phyloP scores from a whole-genome alignment of 2,113 vertebrate genomes.

The Sakesphorus luctuosus region DNA sequence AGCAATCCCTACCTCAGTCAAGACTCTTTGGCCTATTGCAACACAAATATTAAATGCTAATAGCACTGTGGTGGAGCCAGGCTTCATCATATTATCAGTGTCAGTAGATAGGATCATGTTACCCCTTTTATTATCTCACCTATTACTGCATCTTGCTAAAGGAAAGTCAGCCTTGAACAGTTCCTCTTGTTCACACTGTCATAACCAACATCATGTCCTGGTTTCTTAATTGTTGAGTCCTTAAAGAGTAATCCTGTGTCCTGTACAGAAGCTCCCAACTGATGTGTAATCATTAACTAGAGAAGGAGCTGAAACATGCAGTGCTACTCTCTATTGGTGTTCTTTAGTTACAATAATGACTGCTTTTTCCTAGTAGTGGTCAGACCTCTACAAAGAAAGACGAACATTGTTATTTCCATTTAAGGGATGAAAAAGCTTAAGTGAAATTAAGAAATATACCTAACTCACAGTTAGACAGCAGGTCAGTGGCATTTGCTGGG shows the following conservation, averaged over 20 bases:
- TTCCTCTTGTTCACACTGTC: not conserved
- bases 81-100: not conserved
- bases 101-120: not conserved
- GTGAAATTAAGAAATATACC: not conserved
- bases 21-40: not conserved
- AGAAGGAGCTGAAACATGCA: not conserved
- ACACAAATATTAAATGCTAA: not conserved
- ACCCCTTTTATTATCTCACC: not conserved
- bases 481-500: not conserved
- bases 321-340: not conserved
- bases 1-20: not conserved
- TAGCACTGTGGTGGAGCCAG: not conserved
- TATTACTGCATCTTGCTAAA: not conserved
- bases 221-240: not conserved
- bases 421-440: not conserved
- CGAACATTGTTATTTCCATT: not conserved
- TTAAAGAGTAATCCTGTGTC: not conserved
- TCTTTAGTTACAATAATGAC: not conserved
- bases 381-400: not conserved
- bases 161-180: not conserved
- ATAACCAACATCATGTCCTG: rapidly evolving
- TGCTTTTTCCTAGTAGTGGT: not conserved
- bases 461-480: not conserved
- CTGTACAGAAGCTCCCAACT: not conserved
- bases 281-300: not conserved